Evolutionary conservation across 2,113 vertebrate genomes (phyloP).

Genomic region (Ageneiosus marmoratus): DNA sequence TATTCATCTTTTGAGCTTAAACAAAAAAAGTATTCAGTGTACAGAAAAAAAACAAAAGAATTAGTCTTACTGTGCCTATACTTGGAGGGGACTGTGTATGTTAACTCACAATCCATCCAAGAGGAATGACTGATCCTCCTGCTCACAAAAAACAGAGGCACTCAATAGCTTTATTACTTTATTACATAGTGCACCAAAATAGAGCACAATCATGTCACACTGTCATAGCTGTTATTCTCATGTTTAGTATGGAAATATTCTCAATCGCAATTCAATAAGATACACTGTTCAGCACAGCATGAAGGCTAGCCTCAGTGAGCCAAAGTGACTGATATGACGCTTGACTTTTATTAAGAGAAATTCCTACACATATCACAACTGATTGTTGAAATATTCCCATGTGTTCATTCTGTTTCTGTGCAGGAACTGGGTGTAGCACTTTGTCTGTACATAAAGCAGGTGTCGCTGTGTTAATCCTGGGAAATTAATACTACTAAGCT

Average conservation of each 20-base stretch:
- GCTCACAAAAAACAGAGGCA: slow-evolving; percentile 18
- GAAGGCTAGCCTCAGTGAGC: too few relatives aligned
- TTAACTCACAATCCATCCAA: neutral
- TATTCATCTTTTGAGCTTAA: neutral
- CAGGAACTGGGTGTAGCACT: neutral
- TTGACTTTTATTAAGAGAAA: slow-evolving; percentile 20
- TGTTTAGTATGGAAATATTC: neutral
- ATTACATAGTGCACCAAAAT: neutral
- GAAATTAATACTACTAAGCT: slow-evolving; percentile 26
- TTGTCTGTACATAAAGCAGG: neutral
- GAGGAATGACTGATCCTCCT: neutral
- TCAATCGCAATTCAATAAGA: too few relatives aligned
- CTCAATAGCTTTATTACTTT: neutral
- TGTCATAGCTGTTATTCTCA: neutral
- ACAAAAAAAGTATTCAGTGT: neutral
- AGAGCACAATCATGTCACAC: neutral
- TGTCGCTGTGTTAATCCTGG: slow-evolving; percentile 21
- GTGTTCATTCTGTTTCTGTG: neutral
- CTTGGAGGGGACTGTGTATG: neutral
- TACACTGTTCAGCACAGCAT: too few relatives aligned
- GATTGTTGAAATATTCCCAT: neutral
- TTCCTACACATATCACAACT: slow-evolving; percentile 13
- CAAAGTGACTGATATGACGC: slow-evolving; percentile 22
- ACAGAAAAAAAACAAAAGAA: neutral
- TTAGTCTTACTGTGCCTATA: neutral